These are phyloP conservation scores for Brachionus calyciflorus DNA, from an alignment of 1,140 invertebrate genomes.

Conservation along the genomic window DNA sequence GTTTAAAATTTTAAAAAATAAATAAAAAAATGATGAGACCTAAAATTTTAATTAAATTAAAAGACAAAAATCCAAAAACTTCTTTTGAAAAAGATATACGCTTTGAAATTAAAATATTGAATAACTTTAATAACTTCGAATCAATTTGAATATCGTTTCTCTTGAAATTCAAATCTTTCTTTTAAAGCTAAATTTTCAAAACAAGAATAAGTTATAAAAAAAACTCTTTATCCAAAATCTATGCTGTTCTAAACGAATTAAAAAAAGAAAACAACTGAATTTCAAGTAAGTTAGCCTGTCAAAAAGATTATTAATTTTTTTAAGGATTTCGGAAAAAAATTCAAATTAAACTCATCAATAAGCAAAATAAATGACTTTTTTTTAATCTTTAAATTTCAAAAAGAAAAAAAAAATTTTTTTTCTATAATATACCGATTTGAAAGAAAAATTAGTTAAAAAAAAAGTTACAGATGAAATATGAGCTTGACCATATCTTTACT, in stretches of 20 bases:
- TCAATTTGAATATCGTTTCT: no score
- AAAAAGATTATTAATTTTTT: not conserved
- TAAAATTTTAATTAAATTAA: no score
- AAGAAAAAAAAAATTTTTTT: not conserved
- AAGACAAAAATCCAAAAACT: no score
- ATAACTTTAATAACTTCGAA: not conserved
- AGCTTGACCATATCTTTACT: not conserved
- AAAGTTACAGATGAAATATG: slow-evolving; percentile 26
- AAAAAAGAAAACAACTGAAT: not conserved
- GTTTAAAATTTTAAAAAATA: no score
- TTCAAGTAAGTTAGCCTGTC: no score
- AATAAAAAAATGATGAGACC: no score
- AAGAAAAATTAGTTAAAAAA: not conserved
- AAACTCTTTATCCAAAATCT: slow-evolving; percentile 28
- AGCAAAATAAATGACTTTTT: not conserved
- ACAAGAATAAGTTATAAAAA: not conserved
- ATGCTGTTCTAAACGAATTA: slow-evolving; percentile 15
- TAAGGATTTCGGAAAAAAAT: no score
- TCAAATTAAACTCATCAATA: slow-evolving; percentile 12
- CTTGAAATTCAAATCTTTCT: not conserved
- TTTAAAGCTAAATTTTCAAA: slow-evolving; percentile 11
- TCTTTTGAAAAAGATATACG: not conserved
- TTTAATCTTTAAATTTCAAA: not conserved
- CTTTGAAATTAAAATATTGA: not conserved
- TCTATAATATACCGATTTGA: slow-evolving; percentile 7